Evolutionary conservation across 1,140 invertebrate species (phyloP), one percentile per base, ranked within the genome.

Genomic region (Branchinecta lynchi): DNA sequence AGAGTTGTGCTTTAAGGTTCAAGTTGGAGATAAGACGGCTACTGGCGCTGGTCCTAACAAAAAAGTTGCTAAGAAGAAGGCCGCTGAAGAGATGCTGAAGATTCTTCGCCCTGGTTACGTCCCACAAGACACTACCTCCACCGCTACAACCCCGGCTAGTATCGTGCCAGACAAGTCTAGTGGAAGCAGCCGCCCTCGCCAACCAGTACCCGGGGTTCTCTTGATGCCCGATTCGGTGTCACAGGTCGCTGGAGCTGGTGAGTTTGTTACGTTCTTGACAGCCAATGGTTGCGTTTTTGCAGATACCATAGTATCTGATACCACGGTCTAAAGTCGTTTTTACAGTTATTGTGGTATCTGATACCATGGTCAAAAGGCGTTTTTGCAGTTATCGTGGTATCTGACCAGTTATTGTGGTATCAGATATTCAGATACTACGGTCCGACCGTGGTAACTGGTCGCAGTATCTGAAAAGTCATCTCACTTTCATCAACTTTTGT

Each of bases 41-140:
- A 60, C 51, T 3, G 51, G 51, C 51, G 51, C 17, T 60, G 51
- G 51, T 3, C 12, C 51, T 15, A 60, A 60, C 17, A 60, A 60
- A 20, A 60, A 60, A 60, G 51, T 6, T 15, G 51, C 51, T 20
- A 60, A 60, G 17, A 12, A 20, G 12, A 60, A 60, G 17, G 51
- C 51, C 12, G 51, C 51, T 15, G 51, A 60, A 60, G 51, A 60
- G 17, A 20, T 20, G 12, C 51, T 60, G 12, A 60, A 60, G 17
- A 60, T 60, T 60, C 51, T 60, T 60, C 51, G 51, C 17, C 51
- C 51, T 60, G 51, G 51, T 20, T 60, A 60, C 17, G 51, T 60
- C 17, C 51, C 51, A 3, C 17, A 15, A 60, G 51, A 60, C 17
- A 32, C 32, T 32, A 32, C 5, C 32, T 1, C 32, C 32, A 32